Conservation (phyloP, 1,140 invertebrate species). For the Platyscapa corneri region DNA sequence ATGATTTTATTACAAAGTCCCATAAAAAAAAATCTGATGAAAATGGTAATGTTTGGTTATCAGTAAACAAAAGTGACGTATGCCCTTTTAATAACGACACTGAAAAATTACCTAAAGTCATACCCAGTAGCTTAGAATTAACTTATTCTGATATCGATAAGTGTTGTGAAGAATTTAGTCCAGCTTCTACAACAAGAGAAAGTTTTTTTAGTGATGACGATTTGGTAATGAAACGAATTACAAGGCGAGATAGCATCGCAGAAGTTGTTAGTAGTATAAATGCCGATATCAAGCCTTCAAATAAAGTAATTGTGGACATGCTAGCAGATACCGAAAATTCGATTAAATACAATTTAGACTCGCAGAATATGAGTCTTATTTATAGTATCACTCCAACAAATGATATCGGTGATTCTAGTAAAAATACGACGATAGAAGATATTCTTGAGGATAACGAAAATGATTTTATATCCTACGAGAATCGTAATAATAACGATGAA, state of each 20-base stretch:
- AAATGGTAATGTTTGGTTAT: conserved; percentile 15
- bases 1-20: background rate
- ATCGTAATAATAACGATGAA: conserved; percentile 11
- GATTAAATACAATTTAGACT: conserved; percentile 65
- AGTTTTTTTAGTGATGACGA: conserved; percentile 44
- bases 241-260: conserved; percentile 61
- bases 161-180: conserved; percentile 21
- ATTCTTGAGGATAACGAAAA: conserved; percentile 49
- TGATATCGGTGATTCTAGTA: conserved; percentile 48
- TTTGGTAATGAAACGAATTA: conserved; percentile 21
- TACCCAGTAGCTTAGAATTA: conserved; percentile 29
- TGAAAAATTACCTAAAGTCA: background rate
- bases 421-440: conserved; percentile 50
- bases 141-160: conserved; percentile 45
- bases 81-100: background rate
- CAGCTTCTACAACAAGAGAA: background rate
- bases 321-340: conserved; percentile 59
- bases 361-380: conserved; percentile 63
- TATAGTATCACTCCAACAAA: conserved; percentile 67
- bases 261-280: conserved; percentile 66
- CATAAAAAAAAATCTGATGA: background rate
- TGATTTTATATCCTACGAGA: background rate
- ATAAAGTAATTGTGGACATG: conserved; percentile 44
- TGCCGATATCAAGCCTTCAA: conserved; percentile 60
- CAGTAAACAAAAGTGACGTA: background rate